These are phyloP conservation scores for Ornithoptera priamus DNA, from an alignment of 2,888 invertebrate species.

Conservation along the genomic window DNA sequence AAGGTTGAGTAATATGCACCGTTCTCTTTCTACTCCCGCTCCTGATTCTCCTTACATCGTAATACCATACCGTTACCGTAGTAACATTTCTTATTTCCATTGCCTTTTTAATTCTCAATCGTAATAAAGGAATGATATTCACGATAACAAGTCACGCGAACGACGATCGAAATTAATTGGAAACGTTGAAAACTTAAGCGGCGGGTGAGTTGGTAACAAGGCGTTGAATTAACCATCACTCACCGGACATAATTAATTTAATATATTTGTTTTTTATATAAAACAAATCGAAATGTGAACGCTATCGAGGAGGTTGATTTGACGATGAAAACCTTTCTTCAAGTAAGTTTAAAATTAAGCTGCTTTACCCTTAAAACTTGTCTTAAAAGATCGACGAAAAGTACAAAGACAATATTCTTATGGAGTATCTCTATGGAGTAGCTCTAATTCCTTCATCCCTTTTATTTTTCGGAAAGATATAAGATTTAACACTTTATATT, in stretches of 20 bases:
- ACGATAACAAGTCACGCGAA: neutral
- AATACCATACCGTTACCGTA: too few relatives aligned
- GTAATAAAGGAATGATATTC: neutral
- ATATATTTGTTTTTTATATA: neutral
- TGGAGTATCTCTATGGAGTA: too few relatives aligned
- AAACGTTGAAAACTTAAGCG: constrained; percentile 4
- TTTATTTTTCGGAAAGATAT: too few relatives aligned
- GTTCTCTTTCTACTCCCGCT: too few relatives aligned
- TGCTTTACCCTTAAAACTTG: neutral
- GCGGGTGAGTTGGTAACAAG: constrained; percentile 8
- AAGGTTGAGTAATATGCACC: too few relatives aligned
- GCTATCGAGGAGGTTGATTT: neutral
- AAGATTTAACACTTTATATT: too few relatives aligned
- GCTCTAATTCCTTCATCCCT: too few relatives aligned
- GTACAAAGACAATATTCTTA: too few relatives aligned
- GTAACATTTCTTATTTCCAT: too few relatives aligned
- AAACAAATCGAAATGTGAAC: neutral
- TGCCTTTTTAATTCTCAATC: too few relatives aligned
- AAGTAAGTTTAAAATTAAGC: constrained; percentile 8
- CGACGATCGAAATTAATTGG: constrained; percentile 14
- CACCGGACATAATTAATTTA: constrained; percentile 2
- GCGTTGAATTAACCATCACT: constrained; percentile 3
- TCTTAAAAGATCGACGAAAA: too few relatives aligned
- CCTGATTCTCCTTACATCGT: too few relatives aligned
- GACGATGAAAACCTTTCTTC: constrained; percentile 4